A percentile compares a stretch with the other conserved stretches of the same genome.
Evolutionary conservation across 2,888 invertebrate genomes (phyloP).

Genomic region (Disparrhopalites patrizii): DNA sequence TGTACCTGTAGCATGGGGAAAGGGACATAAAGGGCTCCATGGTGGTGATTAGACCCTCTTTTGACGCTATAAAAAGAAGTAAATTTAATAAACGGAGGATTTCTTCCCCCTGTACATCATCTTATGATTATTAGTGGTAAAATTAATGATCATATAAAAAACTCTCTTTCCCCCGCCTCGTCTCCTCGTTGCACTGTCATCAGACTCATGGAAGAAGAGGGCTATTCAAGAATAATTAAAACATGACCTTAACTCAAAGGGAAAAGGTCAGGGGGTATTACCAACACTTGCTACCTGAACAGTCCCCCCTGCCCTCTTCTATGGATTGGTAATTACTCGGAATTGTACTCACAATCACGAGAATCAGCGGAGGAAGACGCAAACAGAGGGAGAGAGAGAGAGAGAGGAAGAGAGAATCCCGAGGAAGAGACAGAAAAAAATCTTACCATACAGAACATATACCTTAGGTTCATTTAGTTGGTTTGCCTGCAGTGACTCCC

Average conservation of each 20-base stretch:
- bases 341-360: conserved; percentile 13
- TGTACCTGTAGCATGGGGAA: no score
- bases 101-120: no score
- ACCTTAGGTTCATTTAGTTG: not conserved
- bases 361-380: not conserved
- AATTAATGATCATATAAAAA: no score
- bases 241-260: conserved; percentile 20
- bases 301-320: conserved; percentile 15
- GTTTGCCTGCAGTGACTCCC: no score
- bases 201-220: conserved; percentile 14
- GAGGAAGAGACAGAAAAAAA: not conserved
- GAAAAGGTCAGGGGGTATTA: conserved; percentile 20
- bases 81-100: no score
- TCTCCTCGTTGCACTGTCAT: conserved; percentile 16
- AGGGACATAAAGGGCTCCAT: no score
- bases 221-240: conserved; percentile 26
- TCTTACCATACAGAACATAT: not conserved
- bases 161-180: no score
- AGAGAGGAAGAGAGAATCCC: not conserved
- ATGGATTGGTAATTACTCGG: conserved; percentile 25
- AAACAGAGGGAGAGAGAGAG: not conserved
- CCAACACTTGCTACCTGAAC: conserved; percentile 24
- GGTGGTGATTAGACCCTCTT: no score
- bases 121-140: no score
- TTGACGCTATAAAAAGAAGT: no score